Percentiles rank a stretch among this genome's conserved stretches.
phyloP scores from a whole-genome alignment of 1,140 invertebrate genomes.

The Caenorhabditis remanei region DNA sequence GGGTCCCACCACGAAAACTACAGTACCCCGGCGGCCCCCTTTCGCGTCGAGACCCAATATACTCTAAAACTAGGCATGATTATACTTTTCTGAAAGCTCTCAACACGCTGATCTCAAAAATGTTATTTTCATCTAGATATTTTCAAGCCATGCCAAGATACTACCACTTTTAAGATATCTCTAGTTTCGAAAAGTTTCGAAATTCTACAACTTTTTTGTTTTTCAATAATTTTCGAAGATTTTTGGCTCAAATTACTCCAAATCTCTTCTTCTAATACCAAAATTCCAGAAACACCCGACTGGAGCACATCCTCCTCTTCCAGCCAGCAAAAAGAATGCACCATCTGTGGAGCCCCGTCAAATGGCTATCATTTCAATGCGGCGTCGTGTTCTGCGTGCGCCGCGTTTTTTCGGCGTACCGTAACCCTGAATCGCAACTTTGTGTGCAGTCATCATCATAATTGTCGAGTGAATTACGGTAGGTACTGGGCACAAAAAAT shows the following conservation, averaged over 20 bases:
- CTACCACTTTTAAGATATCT: no score
- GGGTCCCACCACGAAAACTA: no score
- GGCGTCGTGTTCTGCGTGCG: constrained; percentile 63
- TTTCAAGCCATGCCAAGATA: no score
- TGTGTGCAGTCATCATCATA: constrained; percentile 56
- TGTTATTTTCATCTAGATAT: no score
- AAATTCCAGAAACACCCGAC: neutral
- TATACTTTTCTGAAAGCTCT: no score
- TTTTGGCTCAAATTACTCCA: neutral
- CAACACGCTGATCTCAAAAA: no score
- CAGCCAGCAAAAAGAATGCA: constrained; percentile 53
- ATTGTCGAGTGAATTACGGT: constrained; percentile 66
- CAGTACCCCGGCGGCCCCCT: no score
- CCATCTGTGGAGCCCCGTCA: constrained; percentile 65
- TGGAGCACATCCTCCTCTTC: constrained; percentile 20
- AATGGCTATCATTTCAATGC: constrained; percentile 69
- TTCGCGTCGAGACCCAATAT: no score
- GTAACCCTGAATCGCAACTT: constrained; percentile 64
- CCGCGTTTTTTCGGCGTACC: constrained; percentile 61
- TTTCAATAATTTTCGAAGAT: neutral
- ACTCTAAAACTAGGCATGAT: no score
- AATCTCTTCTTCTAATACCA: neutral
- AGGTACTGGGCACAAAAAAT: neutral
- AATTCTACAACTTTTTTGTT: neutral
- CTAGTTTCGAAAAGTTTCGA: no score